Conservation (phyloP, 1,140 invertebrate genomes). For the Thalassaphorura encarpata region DNA sequence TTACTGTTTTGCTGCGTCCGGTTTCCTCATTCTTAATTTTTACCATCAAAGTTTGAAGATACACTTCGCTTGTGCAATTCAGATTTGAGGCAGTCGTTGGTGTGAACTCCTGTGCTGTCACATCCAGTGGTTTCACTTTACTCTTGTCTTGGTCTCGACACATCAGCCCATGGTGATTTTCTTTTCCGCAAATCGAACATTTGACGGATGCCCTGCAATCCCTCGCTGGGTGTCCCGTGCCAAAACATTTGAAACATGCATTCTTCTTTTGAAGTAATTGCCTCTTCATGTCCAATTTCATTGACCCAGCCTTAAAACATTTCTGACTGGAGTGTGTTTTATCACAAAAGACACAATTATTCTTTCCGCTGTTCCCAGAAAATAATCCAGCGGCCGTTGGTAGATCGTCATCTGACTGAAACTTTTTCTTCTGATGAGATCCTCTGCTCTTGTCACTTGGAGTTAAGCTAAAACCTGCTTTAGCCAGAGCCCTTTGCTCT, state of each 20-base stretch:
- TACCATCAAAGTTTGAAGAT: background rate
- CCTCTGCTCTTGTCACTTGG: background rate
- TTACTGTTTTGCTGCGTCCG: background rate
- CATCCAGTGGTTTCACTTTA: background rate
- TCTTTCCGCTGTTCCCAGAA: background rate
- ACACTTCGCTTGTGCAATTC: constrained; percentile 1
- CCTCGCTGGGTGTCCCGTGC: background rate
- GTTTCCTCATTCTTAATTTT: background rate
- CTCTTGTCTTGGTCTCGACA: background rate
- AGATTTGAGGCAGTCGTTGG: background rate
- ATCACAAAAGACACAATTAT: background rate
- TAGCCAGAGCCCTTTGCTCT: background rate
- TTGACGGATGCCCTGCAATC: background rate
- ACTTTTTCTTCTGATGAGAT: background rate
- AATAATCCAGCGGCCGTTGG: background rate
- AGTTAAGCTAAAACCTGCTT: background rate
- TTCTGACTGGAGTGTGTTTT: background rate
- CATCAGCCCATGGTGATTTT: background rate
- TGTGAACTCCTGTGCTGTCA: background rate
- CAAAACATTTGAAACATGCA: background rate
- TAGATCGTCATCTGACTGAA: background rate
- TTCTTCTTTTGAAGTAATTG: background rate
- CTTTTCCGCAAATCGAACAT: background rate
- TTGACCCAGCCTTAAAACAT: background rate
- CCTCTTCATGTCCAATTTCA: background rate